A percentile compares a stretch with the other conserved stretches of the same genome.
Conservation (phyloP, 1,140 invertebrate species). For the Ladona fulva region DNA sequence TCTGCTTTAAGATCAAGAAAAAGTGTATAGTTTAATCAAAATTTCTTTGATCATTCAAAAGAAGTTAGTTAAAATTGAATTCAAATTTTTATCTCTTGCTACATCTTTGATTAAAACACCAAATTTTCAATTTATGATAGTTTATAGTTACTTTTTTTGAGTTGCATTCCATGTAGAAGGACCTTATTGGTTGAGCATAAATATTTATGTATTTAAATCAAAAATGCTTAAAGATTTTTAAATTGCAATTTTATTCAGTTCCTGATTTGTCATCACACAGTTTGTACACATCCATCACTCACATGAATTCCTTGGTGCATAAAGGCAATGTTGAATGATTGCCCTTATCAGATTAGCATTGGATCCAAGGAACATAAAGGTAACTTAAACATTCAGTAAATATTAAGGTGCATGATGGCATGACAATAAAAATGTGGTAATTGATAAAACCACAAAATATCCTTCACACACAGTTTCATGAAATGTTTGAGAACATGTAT, state of each 20-base stretch:
- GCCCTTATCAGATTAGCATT: neutral
- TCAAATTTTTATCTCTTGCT: too few relatives aligned
- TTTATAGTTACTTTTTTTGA: too few relatives aligned
- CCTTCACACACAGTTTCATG: neutral
- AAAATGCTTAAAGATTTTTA: neutral
- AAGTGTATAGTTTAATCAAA: too few relatives aligned
- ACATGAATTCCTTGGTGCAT: neutral
- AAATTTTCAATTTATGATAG: too few relatives aligned
- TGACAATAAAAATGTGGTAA: neutral
- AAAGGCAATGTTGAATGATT: neutral
- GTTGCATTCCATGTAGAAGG: too few relatives aligned
- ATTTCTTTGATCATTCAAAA: too few relatives aligned
- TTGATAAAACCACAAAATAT: neutral
- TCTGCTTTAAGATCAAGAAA: too few relatives aligned
- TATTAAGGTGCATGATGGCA: neutral
- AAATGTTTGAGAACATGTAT: neutral
- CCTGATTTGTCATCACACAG: slow-evolving; percentile 4
- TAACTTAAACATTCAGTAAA: neutral
- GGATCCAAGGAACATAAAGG: neutral
- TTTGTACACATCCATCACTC: neutral
- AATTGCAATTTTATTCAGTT: neutral
- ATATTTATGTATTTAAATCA: too few relatives aligned
- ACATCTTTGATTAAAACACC: too few relatives aligned
- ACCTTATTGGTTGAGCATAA: too few relatives aligned
- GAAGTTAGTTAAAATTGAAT: too few relatives aligned